These are phyloP conservation scores for Steinernema scapterisci DNA, from an alignment of 2,888 invertebrate genomes.

Conservation along the genomic window DNA sequence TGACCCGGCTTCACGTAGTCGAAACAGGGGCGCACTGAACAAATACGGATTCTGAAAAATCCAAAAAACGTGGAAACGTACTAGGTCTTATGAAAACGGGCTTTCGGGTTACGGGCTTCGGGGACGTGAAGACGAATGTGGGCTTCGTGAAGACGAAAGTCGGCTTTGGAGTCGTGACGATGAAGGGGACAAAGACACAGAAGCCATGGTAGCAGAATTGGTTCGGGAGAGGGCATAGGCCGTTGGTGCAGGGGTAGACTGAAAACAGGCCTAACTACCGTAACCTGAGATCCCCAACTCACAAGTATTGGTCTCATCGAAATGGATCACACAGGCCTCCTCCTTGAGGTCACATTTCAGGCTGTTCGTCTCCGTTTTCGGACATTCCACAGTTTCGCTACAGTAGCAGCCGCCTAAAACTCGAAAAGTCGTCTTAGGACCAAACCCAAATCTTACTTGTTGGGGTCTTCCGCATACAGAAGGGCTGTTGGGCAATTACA, in stretches of 20 bases:
- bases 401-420: constrained; percentile 1
- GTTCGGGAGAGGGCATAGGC: neutral
- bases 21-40: constrained; percentile 6
- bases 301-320: constrained; percentile 4
- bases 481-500: neutral
- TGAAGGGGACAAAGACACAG: constrained; percentile 17
- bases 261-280: neutral
- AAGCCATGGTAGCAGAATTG: constrained; percentile 20
- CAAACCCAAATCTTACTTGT: neutral
- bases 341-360: neutral
- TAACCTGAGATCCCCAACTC: neutral
- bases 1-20: neutral
- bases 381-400: neutral
- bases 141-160: constrained; percentile 4
- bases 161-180: neutral
- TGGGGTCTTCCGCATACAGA: neutral
- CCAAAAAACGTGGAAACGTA: neutral
- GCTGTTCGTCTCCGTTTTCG: neutral
- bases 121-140: neutral
- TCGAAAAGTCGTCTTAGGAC: neutral
- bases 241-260: constrained; percentile 21
- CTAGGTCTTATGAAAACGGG: neutral
- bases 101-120: neutral
- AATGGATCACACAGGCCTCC: neutral
- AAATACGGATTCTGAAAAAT: neutral